Evolutionary conservation across 2,113 vertebrate genomes (phyloP).

Genomic region (Halichoerus grypus): DNA sequence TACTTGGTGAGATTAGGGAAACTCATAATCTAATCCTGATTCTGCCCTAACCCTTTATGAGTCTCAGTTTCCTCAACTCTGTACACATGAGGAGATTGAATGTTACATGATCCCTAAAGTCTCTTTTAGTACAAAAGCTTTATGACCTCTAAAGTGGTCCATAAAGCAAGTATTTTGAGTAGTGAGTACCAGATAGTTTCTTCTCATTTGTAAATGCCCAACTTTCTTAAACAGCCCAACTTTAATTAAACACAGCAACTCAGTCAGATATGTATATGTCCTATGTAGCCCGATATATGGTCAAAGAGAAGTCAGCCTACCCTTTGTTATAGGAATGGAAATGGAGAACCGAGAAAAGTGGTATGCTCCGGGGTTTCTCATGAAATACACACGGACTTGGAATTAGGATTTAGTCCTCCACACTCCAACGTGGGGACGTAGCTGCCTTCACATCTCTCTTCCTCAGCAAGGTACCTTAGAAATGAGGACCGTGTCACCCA

Average conservation of each 20-base stretch:
- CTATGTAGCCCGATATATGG: background rate
- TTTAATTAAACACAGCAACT: slow-evolving; percentile 43
- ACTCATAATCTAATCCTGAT: background rate
- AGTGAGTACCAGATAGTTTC: background rate
- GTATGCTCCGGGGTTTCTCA: background rate
- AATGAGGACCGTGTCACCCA: background rate
- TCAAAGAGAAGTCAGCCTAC: background rate
- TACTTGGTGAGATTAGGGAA: background rate
- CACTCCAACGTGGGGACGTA: background rate
- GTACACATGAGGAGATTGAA: background rate
- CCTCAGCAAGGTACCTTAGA: background rate
- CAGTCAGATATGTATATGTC: background rate
- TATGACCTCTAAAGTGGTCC: background rate
- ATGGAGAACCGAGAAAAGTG: background rate
- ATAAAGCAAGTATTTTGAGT: background rate
- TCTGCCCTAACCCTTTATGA: background rate
- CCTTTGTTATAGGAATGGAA: background rate
- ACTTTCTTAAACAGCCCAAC: background rate
- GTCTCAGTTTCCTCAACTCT: background rate
- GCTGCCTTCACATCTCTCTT: background rate
- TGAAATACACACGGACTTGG: background rate
- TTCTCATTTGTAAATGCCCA: background rate
- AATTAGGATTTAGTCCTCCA: background rate
- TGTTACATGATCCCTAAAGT: background rate
- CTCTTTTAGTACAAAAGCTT: background rate